These are phyloP conservation scores for Montipora capitata DNA, from an alignment of 92 coral and sea anemone genomes.

Conservation along the genomic window DNA sequence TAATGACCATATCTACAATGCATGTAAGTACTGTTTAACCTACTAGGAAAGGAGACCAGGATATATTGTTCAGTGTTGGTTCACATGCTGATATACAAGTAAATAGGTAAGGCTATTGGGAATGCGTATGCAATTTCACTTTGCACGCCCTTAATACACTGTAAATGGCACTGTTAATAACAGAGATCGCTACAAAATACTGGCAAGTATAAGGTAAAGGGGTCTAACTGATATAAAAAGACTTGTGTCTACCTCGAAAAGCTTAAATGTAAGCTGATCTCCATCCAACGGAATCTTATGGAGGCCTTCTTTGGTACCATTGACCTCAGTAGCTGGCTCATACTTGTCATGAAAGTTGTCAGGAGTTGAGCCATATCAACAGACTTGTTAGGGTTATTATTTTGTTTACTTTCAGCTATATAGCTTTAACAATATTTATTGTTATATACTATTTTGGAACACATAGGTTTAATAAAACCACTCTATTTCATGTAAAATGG, in stretches of 20 bases:
- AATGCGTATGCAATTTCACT: slow-evolving; percentile 16
- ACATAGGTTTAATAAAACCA: too few relatives aligned
- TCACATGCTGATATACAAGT: neutral
- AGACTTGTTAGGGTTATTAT: too few relatives aligned
- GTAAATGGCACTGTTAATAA: neutral
- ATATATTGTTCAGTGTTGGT: neutral
- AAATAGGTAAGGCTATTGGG: slow-evolving; percentile 19
- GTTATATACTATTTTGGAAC: too few relatives aligned
- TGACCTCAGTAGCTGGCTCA: too few relatives aligned
- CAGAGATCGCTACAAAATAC: neutral
- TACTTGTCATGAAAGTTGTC: too few relatives aligned
- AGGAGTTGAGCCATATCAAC: too few relatives aligned
- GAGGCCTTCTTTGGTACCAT: too few relatives aligned
- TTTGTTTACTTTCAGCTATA: too few relatives aligned
- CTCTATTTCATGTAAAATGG: too few relatives aligned
- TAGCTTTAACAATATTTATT: too few relatives aligned
- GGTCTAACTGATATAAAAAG: neutral
- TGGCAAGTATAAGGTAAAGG: neutral
- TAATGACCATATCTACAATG: slow-evolving; percentile 9
- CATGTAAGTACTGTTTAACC: neutral
- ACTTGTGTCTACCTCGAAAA: slow-evolving; percentile 2
- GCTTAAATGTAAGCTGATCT: neutral
- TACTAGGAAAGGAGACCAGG: slow-evolving; percentile 6
- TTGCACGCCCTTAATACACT: slow-evolving; percentile 10
- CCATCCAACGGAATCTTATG: too few relatives aligned